Percentiles rank a stretch among this genome's conserved stretches.
phyloP scores from a whole-genome alignment of 2,888 invertebrate genomes.

The Gymnoscelis rufifasciata region DNA sequence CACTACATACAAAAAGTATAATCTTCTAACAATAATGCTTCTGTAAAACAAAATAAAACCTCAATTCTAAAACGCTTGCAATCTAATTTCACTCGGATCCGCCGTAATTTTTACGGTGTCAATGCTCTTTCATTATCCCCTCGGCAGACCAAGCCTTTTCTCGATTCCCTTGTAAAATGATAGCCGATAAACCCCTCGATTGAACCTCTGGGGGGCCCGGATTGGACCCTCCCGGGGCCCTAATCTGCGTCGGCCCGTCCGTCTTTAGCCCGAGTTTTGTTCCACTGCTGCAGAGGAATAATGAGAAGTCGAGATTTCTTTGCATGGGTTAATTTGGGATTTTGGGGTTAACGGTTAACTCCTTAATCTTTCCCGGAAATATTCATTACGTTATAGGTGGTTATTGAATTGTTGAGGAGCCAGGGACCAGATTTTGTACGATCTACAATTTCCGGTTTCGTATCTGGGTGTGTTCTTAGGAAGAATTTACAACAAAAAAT shows the following conservation, averaged over 20 bases:
- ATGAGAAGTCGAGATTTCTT: slow-evolving; percentile 16
- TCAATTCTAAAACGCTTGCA: neutral
- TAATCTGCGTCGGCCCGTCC: slow-evolving; percentile 45
- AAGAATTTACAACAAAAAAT: too few relatives aligned
- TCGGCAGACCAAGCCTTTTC: slow-evolving; percentile 11
- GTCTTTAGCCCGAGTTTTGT: slow-evolving; percentile 34
- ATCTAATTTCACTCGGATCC: slow-evolving; percentile 5
- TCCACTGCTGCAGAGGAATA: slow-evolving; percentile 18
- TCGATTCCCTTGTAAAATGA: slow-evolving; percentile 27
- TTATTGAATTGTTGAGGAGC: too few relatives aligned
- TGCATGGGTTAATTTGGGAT: neutral
- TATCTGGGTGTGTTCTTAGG: too few relatives aligned
- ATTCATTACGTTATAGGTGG: too few relatives aligned
- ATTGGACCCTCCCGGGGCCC: slow-evolving; percentile 29
- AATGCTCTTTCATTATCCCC: slow-evolving; percentile 11
- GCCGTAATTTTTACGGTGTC: slow-evolving; percentile 5
- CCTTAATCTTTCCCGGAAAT: too few relatives aligned
- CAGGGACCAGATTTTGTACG: too few relatives aligned
- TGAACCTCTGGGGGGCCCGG: slow-evolving; percentile 35
- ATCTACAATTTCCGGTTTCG: too few relatives aligned
- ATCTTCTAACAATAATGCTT: too few relatives aligned
- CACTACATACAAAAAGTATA: too few relatives aligned
- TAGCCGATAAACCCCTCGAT: slow-evolving; percentile 46
- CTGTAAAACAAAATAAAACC: too few relatives aligned
- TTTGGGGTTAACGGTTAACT: neutral